Base-by-base conservation (phyloP, 2,113 vertebrate species). In the Gasterosteus nipponicus region DNA sequence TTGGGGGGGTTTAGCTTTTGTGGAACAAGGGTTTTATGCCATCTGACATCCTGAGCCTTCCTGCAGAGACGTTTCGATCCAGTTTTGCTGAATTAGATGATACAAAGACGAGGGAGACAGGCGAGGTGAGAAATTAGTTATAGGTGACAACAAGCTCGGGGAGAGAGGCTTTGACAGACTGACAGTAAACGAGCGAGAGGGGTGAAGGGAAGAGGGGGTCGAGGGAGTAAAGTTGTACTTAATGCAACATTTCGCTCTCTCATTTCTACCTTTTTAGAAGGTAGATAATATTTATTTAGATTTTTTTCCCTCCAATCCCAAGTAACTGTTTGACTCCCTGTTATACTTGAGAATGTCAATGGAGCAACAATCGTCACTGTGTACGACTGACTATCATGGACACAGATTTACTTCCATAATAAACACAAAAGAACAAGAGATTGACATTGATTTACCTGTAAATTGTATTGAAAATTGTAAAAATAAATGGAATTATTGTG, bases 11-110 rank as follows among this genome's bases (percentile, higher is more conserved):
- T 84, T 86, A 91, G 76, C 80, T 82, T 88, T 90, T 88, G 81
- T 91, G 87, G 86, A 89, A 90, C 86, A 35, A 53, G 65, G 86
- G 84, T 82, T 89, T 92, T 84, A 86, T 73, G 74, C 74, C 84
- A 82, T 84, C 78, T 87, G 90, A 90, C 87, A 88, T 83, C 61
- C 82, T 72, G 81, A 89, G 84, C 85, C 77, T 83, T 74, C 73
- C 76, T 73, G 75, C 66, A 46, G 76, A 75, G 78, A 78, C 69
- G 86, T 75, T 89, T 75, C 69, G 44, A 73, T 85, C 69, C 77
- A 81, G 61, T 88, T 86, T 82, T 88, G 86, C 86, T 85, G 87
- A 87, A 88, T 87, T 84, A 69, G 84, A 83, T 81, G 84, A 75
- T 77, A 66, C 61, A 73, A 64, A 73, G 78, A 72, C 16, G 44